These are phyloP conservation scores for Cettia cetti DNA, from an alignment of 2,113 vertebrate species.

Conservation along the genomic window DNA sequence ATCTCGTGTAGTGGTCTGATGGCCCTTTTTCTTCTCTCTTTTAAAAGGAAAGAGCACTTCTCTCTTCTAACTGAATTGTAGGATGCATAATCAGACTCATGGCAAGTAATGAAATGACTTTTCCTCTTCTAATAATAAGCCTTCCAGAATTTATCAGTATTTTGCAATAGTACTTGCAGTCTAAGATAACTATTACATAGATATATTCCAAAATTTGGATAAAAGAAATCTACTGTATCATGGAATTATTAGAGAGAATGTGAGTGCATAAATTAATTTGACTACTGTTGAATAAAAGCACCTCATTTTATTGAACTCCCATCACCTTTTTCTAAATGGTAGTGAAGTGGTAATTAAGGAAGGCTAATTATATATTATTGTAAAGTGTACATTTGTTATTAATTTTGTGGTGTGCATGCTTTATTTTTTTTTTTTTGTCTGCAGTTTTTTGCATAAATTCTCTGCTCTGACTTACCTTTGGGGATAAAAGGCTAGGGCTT, in stretches of 20 bases:
- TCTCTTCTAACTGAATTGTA: constrained; percentile 20
- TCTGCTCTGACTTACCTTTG: neutral
- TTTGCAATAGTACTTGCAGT: neutral
- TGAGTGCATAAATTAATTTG: constrained; percentile 51
- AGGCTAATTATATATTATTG: constrained; percentile 41
- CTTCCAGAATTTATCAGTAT: constrained; percentile 30
- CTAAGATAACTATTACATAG: neutral
- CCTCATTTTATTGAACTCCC: constrained; percentile 37
- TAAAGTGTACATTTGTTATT: constrained; percentile 46
- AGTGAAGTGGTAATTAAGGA: constrained; percentile 54
- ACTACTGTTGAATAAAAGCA: constrained; percentile 52
- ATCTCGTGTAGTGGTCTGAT: neutral
- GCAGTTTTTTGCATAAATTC: neutral
- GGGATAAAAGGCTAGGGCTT: neutral
- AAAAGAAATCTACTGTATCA: constrained; percentile 10
- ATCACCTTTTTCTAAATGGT: constrained; percentile 42
- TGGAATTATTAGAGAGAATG: constrained; percentile 32
- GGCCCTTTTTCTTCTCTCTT: neutral
- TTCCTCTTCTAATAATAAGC: constrained; percentile 5
- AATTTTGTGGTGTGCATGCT: constrained; percentile 11
- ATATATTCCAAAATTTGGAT: constrained; percentile 33
- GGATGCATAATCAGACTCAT: constrained; percentile 36
- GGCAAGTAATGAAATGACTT: constrained; percentile 14
- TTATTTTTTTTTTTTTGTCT: neutral
- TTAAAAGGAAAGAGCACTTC: constrained; percentile 33